Conservation (phyloP, 2,797 vertebrate species). For the Sebastes itinus region DNA sequence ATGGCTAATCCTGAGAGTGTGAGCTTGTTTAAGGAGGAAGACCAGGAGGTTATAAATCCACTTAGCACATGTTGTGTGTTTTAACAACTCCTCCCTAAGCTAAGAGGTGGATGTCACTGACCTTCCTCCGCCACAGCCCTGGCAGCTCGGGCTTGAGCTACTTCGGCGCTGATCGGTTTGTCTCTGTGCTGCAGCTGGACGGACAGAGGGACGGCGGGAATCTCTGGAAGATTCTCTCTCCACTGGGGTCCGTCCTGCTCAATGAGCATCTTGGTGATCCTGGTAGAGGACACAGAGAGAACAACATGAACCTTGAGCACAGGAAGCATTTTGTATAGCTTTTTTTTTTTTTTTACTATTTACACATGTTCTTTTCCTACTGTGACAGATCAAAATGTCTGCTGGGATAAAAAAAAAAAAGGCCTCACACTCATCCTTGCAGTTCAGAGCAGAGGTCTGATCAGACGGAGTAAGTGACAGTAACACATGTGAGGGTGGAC, state of each 20-base stretch:
- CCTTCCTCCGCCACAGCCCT: slow-evolving; percentile 69
- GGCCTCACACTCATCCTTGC: neutral
- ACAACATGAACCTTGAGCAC: too few relatives aligned
- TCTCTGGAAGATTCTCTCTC: slow-evolving; percentile 90
- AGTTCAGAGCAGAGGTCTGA: neutral
- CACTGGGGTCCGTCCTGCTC: slow-evolving; percentile 90
- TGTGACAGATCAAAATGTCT: neutral
- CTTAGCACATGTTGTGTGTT: neutral
- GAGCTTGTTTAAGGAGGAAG: neutral
- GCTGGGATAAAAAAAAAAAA: neutral
- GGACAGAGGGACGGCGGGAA: slow-evolving; percentile 89
- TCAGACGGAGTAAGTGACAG: neutral
- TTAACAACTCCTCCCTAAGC: neutral
- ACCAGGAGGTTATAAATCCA: neutral
- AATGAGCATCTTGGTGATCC: slow-evolving; percentile 93
- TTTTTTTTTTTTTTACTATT: neutral
- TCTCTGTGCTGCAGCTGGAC: slow-evolving; percentile 83
- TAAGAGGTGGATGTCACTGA: slow-evolving; percentile 24
- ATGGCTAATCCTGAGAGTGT: neutral
- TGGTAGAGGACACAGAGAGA: slow-evolving; percentile 51
- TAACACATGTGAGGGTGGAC: neutral
- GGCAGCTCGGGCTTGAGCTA: slow-evolving; percentile 70
- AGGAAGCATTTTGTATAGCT: too few relatives aligned
- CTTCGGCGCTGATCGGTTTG: slow-evolving; percentile 74
- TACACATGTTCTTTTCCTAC: neutral